These are phyloP conservation scores for Athalia cordata DNA, from an alignment of 2,888 invertebrate genomes.

Conservation along the genomic window DNA sequence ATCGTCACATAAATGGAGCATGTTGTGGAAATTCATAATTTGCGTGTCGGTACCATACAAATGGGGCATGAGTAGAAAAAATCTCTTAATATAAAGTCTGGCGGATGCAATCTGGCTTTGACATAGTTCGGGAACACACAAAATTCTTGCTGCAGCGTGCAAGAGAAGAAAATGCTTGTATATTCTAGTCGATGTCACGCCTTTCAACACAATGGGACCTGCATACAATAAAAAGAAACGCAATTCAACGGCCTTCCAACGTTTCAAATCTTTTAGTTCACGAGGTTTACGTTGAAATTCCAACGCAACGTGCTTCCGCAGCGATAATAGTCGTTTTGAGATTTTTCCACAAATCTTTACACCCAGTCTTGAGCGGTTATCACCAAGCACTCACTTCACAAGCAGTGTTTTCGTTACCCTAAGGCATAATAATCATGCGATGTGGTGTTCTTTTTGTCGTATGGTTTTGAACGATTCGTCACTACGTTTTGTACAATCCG, in stretches of 20 bases:
- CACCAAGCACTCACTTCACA: slow-evolving; percentile 28
- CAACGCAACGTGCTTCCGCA: slow-evolving; percentile 45
- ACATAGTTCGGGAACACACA: slow-evolving; percentile 19
- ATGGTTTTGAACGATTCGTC: background rate
- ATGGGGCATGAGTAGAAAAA: slow-evolving; percentile 21
- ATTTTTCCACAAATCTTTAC: background rate
- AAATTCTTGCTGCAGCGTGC: slow-evolving; percentile 36
- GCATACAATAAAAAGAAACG: slow-evolving; percentile 49
- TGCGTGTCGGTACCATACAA: slow-evolving; percentile 43
- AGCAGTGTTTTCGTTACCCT: slow-evolving; percentile 42
- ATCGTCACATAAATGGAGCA: slow-evolving; percentile 48
- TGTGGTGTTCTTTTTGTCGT: slow-evolving; percentile 47
- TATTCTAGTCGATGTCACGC: slow-evolving; percentile 7
- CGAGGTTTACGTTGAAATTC: slow-evolving; percentile 50
- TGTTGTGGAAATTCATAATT: slow-evolving; percentile 47
- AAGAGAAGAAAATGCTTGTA: slow-evolving; percentile 43
- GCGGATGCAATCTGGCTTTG: slow-evolving; percentile 13
- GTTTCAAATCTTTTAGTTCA: slow-evolving; percentile 36
- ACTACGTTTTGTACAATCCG: background rate
- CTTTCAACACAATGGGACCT: slow-evolving; percentile 39
- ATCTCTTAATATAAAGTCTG: slow-evolving; percentile 12
- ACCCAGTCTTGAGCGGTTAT: background rate
- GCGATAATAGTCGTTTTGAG: background rate
- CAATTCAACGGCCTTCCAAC: slow-evolving; percentile 53
- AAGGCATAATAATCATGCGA: slow-evolving; percentile 38